Conservation (phyloP, 2,888 invertebrate genomes). For the Drosophila tanythrix region DNA sequence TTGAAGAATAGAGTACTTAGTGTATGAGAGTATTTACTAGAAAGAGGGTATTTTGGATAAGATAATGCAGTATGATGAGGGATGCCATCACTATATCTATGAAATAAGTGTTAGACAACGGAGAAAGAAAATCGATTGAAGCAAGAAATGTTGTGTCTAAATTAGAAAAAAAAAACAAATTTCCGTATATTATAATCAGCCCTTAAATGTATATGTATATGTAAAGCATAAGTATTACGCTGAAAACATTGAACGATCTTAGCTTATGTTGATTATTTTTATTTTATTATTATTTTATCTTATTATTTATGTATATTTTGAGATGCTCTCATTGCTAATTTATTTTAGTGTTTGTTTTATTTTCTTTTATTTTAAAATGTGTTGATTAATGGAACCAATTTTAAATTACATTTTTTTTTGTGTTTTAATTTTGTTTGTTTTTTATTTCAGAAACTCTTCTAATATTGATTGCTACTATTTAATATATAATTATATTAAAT, state of each 20-base stretch:
- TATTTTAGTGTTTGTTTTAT: slow-evolving; percentile 45
- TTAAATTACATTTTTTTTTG: slow-evolving; percentile 50
- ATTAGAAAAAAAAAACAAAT: slow-evolving; percentile 64
- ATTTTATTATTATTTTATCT: slow-evolving; percentile 17
- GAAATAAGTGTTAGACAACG: slow-evolving; percentile 8
- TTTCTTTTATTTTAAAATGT: slow-evolving; percentile 37
- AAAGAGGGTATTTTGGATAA: slow-evolving; percentile 25
- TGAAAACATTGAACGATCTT: slow-evolving; percentile 57
- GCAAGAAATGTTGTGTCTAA: slow-evolving; percentile 21
- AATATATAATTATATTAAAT: slow-evolving; percentile 40
- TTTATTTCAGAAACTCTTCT: slow-evolving; percentile 48
- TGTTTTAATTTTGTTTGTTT: slow-evolving; percentile 2
- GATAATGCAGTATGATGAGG: slow-evolving; percentile 16
- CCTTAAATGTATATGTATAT: slow-evolving; percentile 82
- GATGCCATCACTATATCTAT: slow-evolving; percentile 6
- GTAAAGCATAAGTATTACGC: slow-evolving; percentile 41
- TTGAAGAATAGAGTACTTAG: slow-evolving; percentile 32
- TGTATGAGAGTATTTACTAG: slow-evolving; percentile 31
- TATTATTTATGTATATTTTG: slow-evolving; percentile 29
- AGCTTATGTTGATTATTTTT: slow-evolving; percentile 50
- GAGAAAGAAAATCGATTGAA: slow-evolving; percentile 6
- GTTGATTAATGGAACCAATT: slow-evolving; percentile 66
- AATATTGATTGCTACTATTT: slow-evolving; percentile 56
- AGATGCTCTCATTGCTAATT: slow-evolving; percentile 45
- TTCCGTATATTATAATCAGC: slow-evolving; percentile 85